A percentile compares a stretch with the other conserved stretches of the same genome.
These are phyloP conservation scores for Cactoblastis cactorum DNA, from an alignment of 2,888 invertebrate genomes.

Conservation along the genomic window DNA sequence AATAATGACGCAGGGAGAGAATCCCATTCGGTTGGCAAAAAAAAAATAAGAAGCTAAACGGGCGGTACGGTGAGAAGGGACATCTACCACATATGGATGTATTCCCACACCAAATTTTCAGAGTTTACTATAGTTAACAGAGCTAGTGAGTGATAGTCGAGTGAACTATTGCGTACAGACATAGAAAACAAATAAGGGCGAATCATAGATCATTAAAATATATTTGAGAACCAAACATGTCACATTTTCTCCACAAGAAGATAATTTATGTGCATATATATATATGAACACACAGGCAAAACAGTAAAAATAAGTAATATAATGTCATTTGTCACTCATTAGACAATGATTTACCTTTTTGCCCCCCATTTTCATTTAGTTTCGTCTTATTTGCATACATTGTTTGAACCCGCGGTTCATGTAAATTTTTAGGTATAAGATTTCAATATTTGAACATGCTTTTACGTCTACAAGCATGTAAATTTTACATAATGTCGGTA, in stretches of 20 bases:
- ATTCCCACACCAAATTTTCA: too few species aligned
- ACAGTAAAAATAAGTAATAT: conserved; percentile 7
- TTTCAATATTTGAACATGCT: conserved; percentile 7
- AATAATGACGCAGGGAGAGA: too few species aligned
- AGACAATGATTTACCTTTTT: conserved; percentile 12
- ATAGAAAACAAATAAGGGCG: too few species aligned
- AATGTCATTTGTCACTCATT: conserved; percentile 14
- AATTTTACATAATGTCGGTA: background rate
- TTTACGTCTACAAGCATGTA: background rate
- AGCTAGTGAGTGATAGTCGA: background rate
- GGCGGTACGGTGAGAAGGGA: too few species aligned
- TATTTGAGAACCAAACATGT: conserved; percentile 3
- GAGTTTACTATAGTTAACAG: too few species aligned
- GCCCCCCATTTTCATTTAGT: conserved; percentile 1
- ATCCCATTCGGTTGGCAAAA: too few species aligned
- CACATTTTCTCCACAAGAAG: conserved; percentile 7
- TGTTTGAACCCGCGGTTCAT: background rate
- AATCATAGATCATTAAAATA: too few species aligned
- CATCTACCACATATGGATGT: too few species aligned
- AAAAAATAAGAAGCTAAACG: too few species aligned
- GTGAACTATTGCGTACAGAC: too few species aligned
- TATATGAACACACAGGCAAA: background rate
- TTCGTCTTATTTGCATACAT: conserved; percentile 12
- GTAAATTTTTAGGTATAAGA: background rate
- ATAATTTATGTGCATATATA: conserved; percentile 11